These are phyloP conservation scores for Torymus texanus DNA, from an alignment of 2,888 invertebrate species.

Conservation along the genomic window DNA sequence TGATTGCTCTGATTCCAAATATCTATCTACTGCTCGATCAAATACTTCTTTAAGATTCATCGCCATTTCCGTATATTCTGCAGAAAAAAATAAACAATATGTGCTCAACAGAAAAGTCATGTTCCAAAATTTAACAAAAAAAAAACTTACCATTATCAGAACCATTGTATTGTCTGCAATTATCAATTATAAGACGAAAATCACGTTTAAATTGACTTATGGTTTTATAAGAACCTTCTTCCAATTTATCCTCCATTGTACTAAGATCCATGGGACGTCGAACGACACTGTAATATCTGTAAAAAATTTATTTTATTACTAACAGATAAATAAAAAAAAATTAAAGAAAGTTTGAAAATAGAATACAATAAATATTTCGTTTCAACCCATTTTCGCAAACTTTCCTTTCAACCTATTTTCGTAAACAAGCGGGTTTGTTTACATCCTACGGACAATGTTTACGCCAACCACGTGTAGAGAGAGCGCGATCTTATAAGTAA, in stretches of 20 bases:
- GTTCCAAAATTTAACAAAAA: slow-evolving; percentile 3
- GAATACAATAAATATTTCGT: too few species aligned
- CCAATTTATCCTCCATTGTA: slow-evolving; percentile 91
- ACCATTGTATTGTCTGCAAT: slow-evolving; percentile 94
- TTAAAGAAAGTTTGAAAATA: too few species aligned
- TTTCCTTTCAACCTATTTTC: too few species aligned
- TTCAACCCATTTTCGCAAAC: too few species aligned
- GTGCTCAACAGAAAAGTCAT: background rate
- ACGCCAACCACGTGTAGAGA: too few species aligned
- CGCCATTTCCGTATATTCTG: slow-evolving; percentile 93
- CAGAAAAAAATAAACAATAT: slow-evolving; percentile 60
- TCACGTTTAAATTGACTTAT: slow-evolving; percentile 90
- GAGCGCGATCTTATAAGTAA: too few species aligned
- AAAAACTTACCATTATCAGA: slow-evolving; percentile 87
- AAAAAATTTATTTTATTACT: slow-evolving; percentile 12
- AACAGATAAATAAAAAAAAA: too few species aligned
- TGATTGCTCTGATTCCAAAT: slow-evolving; percentile 86
- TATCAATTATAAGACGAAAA: slow-evolving; percentile 93
- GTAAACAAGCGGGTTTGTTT: too few species aligned
- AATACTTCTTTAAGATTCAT: slow-evolving; percentile 89
- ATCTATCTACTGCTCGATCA: slow-evolving; percentile 87
- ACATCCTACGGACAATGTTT: too few species aligned
- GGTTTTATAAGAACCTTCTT: slow-evolving; percentile 86
- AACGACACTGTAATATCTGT: slow-evolving; percentile 79
- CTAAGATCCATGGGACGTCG: slow-evolving; percentile 90